Conservation (phyloP, 2,888 invertebrate species). For the Agrypnus murinus region DNA sequence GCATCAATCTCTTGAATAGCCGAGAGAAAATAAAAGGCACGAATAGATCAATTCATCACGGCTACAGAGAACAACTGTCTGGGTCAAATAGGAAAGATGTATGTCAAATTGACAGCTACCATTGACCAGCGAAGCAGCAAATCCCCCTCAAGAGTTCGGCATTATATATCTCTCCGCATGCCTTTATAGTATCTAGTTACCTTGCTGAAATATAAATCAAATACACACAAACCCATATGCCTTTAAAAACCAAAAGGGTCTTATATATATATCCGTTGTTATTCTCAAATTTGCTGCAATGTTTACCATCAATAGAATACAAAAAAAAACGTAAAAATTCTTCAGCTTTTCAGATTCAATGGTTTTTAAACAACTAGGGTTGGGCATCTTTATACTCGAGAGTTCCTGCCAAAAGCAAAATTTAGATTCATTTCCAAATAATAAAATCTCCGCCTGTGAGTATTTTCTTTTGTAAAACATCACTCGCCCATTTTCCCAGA, state of each 20-base stretch:
- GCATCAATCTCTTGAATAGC: slow-evolving; percentile 36
- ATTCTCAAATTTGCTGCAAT: slow-evolving; percentile 36
- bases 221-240: slow-evolving; percentile 23
- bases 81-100: slow-evolving; percentile 48
- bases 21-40: slow-evolving; percentile 31
- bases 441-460: too few relatives aligned
- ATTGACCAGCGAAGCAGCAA: slow-evolving; percentile 49
- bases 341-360: slow-evolving; percentile 17
- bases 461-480: background rate
- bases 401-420: too few relatives aligned
- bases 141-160: slow-evolving; percentile 43
- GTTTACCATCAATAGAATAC: slow-evolving; percentile 14
- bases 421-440: background rate
- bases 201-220: slow-evolving; percentile 50
- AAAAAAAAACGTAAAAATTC: slow-evolving; percentile 34
- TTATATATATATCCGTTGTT: slow-evolving; percentile 23
- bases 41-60: slow-evolving; percentile 48
- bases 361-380: slow-evolving; percentile 19
- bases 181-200: slow-evolving; percentile 46
- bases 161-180: slow-evolving; percentile 46
- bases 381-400: slow-evolving; percentile 20
- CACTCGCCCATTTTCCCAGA: slow-evolving; percentile 34
- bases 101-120: slow-evolving; percentile 51
- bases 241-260: slow-evolving; percentile 21
- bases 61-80: slow-evolving; percentile 42